A percentile compares a stretch with the other conserved stretches of the same genome.
These are phyloP conservation scores for Pristionchus entomophagus DNA, from an alignment of 2,888 invertebrate genomes.

Conservation along the genomic window DNA sequence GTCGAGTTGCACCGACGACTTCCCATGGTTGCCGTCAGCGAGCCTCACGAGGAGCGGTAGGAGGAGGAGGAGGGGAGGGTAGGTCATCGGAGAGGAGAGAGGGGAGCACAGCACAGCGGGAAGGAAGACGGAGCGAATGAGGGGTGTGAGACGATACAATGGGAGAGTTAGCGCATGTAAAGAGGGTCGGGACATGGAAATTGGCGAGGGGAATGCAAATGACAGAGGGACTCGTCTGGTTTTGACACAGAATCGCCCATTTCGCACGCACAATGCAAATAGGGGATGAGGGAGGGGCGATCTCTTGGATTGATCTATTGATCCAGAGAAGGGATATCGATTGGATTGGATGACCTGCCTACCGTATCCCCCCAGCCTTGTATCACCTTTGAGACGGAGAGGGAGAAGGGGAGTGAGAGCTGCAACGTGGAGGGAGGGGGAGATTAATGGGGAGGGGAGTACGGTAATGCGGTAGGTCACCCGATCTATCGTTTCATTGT, in stretches of 20 bases:
- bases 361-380: no score
- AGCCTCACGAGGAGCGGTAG: background rate
- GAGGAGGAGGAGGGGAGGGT: background rate
- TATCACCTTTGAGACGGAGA: no score
- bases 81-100: background rate
- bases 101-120: background rate
- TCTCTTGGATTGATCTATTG: no score
- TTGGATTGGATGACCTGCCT: no score
- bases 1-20: background rate
- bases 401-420: no score
- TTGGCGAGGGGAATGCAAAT: background rate
- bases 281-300: background rate
- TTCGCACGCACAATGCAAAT: background rate
- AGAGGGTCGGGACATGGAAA: background rate
- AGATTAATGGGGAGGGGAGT: background rate
- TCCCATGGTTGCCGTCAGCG: background rate
- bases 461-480: background rate
- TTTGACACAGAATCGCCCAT: background rate
- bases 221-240: background rate
- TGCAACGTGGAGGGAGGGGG: no score
- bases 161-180: background rate
- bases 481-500: no score
- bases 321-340: no score
- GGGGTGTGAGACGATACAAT: background rate
- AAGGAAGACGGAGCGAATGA: background rate